A percentile compares a stretch with the other conserved stretches of the same genome.
Conservation (phyloP, 2,888 invertebrate genomes). For the Hymenopus coronatus region DNA sequence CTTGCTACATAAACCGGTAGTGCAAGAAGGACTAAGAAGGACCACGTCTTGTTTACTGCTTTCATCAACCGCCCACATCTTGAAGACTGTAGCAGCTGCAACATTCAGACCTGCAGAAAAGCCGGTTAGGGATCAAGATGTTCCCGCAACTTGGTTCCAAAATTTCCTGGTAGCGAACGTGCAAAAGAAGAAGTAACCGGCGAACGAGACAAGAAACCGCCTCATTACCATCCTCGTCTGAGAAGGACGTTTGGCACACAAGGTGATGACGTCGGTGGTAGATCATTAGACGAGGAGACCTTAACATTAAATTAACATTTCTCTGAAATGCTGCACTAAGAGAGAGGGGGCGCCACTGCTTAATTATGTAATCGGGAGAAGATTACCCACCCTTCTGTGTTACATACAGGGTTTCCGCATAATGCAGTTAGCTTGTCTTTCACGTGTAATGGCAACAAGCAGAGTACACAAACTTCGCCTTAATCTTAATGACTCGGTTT, state of each 20-base stretch:
- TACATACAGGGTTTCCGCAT: background rate
- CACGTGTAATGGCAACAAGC: background rate
- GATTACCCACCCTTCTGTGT: background rate
- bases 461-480: background rate
- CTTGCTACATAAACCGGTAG: too few relatives aligned
- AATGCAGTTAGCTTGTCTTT: background rate
- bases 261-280: background rate
- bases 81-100: too few relatives aligned
- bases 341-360: background rate
- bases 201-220: background rate
- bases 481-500: constrained; percentile 6
- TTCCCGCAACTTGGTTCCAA: background rate
- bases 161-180: background rate
- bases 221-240: background rate
- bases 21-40: too few relatives aligned
- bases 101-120: background rate
- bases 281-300: background rate
- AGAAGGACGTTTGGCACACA: background rate
- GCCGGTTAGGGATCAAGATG: background rate
- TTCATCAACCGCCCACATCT: too few relatives aligned
- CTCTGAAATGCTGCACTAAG: background rate
- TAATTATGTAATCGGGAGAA: background rate
- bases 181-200: background rate
- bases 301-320: background rate
- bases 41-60: too few relatives aligned